Evolutionary conservation across 2,888 invertebrate species (phyloP), one percentile per base, ranked within the genome.

Genomic region (Aphodius sticticus): DNA sequence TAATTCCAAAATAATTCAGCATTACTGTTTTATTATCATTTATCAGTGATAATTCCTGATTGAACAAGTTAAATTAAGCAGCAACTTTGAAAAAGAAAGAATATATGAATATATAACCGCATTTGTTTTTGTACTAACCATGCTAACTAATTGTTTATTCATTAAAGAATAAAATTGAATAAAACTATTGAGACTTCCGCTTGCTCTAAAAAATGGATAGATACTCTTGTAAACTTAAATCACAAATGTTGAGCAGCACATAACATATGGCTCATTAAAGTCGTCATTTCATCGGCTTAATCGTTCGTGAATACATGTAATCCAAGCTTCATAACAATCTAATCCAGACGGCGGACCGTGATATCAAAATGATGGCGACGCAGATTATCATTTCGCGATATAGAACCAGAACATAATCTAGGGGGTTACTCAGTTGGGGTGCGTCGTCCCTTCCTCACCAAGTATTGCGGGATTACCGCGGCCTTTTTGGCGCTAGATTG

Each of bases 281-380:
- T 53, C 53, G 53, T 74, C 35, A 74, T 74, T 74, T 74, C 74
- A 35, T 26, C 74, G 74, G 37, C 80, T 83, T 83, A 84, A 84
- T 84, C 84, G 84, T 81, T 81, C 82, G 82, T 82, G 83, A 84
- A 83, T 82, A 79, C 81, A 81, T 81, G 78, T 81, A 82, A 83
- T 81, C 82, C 79, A 75, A 38, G 70, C 72, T 69, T 80, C 75
- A 71, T 69, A 15, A 75, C 76, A 69, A 77, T 77, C 69, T 74
- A 76, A 79, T 36, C 70, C 76, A 70, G n/a, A 15, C 77, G 77
- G 80, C 76, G 35, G 79, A 77, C 77, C 70, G 77, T 79, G 79
- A 84, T 83, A 79, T 80, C 81, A 80, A 78, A 83, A 82, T 79
- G 82, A 84, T 84, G 82, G 83, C 82, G 83, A 82, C 79, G 83